Conservation (phyloP, 1,140 invertebrate species). For the Thereuonema tuberculata region DNA sequence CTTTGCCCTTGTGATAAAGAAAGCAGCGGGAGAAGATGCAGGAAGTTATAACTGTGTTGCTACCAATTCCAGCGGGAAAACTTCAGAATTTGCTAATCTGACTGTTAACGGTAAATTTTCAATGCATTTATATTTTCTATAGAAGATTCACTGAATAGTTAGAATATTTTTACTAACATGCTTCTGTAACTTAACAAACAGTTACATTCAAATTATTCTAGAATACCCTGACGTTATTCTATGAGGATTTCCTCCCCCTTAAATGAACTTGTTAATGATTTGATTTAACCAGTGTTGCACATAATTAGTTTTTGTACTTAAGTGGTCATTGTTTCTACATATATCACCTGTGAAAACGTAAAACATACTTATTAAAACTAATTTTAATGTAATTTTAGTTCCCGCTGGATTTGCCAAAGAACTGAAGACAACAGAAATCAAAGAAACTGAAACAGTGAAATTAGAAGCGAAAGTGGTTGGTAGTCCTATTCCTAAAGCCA, state of each 20-base stretch:
- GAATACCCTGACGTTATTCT: too few relatives aligned
- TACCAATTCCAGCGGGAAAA: slow-evolving; percentile 74
- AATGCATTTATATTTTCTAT: slow-evolving; percentile 32
- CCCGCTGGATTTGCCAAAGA: slow-evolving; percentile 29
- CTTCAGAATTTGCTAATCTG: slow-evolving; percentile 67
- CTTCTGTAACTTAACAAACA: not conserved
- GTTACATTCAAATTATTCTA: too few relatives aligned
- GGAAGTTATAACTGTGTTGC: slow-evolving; percentile 88
- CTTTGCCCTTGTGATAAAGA: slow-evolving; percentile 62
- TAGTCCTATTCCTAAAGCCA: slow-evolving; percentile 61
- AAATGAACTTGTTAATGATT: too few relatives aligned
- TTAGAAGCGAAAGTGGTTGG: slow-evolving; percentile 69
- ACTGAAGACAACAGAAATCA: slow-evolving; percentile 50
- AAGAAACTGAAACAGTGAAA: slow-evolving; percentile 62
- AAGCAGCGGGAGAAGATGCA: slow-evolving; percentile 65
- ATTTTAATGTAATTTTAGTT: too few relatives aligned
- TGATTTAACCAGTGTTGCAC: too few relatives aligned
- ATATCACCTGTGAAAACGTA: too few relatives aligned
- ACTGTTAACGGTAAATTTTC: slow-evolving; percentile 43
- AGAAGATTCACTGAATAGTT: slow-evolving; percentile 25
- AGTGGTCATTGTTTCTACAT: too few relatives aligned
- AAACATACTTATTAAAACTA: too few relatives aligned
- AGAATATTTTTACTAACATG: not conserved
- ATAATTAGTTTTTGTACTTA: too few relatives aligned
- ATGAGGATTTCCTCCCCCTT: too few relatives aligned